phyloP scores from a whole-genome alignment of 2,113 vertebrate genomes.

The Tupaia chinensis region DNA sequence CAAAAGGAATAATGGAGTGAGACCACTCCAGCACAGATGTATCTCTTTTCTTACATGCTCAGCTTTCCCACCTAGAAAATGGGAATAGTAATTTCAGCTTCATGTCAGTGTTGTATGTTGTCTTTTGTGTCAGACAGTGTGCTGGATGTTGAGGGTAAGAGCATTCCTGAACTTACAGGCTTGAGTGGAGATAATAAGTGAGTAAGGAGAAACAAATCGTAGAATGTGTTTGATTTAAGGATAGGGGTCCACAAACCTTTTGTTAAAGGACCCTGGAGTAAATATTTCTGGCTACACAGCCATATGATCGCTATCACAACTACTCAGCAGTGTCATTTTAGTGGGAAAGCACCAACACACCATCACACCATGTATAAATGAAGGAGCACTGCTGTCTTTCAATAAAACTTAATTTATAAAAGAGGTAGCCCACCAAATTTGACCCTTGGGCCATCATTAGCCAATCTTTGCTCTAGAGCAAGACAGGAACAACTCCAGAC shows the following conservation, averaged over 20 bases:
- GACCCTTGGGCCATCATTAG: background rate
- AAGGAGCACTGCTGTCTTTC: background rate
- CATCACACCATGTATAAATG: background rate
- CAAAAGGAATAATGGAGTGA: background rate
- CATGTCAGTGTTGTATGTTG: background rate
- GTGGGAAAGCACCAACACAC: background rate
- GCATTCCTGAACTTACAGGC: background rate
- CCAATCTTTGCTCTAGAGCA: background rate
- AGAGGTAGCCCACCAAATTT: background rate
- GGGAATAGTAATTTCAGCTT: background rate
- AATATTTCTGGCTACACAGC: background rate
- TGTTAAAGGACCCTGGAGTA: background rate
- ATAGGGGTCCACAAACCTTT: background rate
- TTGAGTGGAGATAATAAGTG: background rate
- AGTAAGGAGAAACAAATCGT: background rate
- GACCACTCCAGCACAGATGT: background rate
- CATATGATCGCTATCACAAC: background rate
- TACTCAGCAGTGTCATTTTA: background rate
- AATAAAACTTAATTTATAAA: conserved; percentile 32
- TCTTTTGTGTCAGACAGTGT: background rate
- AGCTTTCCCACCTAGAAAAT: background rate
- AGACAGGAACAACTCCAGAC: background rate
- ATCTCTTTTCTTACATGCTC: background rate
- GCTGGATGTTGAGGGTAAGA: background rate
- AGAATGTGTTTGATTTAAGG: background rate